phyloP scores from a whole-genome alignment of 2,113 vertebrate genomes.

The Syngnathoides biaculeatus region DNA sequence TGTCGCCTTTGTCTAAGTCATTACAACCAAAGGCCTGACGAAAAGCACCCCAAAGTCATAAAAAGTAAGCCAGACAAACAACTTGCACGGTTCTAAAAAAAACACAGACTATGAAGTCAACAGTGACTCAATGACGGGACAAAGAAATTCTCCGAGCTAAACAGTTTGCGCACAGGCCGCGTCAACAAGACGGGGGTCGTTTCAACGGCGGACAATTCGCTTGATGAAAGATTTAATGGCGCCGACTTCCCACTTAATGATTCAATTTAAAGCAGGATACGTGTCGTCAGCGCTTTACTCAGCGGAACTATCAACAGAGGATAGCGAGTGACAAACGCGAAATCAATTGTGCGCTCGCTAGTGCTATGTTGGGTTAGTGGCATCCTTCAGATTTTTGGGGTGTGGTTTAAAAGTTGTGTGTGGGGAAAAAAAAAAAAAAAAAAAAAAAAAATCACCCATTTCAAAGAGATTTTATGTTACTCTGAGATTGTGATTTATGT shows the following conservation, averaged over 20 bases:
- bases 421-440: too few species aligned
- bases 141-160: neutral
- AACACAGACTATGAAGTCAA: neutral
- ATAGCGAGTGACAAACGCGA: neutral
- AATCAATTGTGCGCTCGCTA: neutral
- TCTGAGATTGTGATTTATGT: neutral
- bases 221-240: neutral
- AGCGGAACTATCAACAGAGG: neutral
- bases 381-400: neutral
- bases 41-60: neutral
- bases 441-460: neutral
- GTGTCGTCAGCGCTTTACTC: neutral
- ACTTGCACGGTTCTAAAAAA: neutral
- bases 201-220: neutral
- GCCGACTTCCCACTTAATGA: neutral
- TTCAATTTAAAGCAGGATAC: neutral
- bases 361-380: neutral
- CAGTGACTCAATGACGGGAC: neutral
- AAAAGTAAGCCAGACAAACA: neutral
- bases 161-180: neutral
- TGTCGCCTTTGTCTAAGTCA: conserved; percentile 4
- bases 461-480: neutral
- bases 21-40: neutral
- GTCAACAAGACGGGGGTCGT: neutral
- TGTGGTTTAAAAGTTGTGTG: neutral